Base-by-base conservation (phyloP, 2,797 vertebrate species). In the Sebastes itinus region DNA sequence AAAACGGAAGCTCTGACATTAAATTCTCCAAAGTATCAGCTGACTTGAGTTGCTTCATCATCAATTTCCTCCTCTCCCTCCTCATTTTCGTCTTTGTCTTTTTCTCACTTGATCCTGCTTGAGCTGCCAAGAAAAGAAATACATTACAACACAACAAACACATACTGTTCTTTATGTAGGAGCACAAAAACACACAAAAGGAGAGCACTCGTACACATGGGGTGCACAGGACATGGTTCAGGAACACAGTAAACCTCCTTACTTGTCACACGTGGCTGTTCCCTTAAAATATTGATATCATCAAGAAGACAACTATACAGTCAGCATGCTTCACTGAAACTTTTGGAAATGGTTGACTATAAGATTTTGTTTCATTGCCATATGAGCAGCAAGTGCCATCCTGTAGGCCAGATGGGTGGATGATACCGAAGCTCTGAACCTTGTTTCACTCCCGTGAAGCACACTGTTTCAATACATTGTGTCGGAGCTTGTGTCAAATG, bases 1-100 rank as follows among this genome's bases (percentile, higher is more conserved):
- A 92, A 94, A 98, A 97, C 0, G 97, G 97, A 77, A 97, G 95
- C 89, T 98, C 96, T 7, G 90, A 91, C 93, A 97, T 94, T 54
- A 96, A 82, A 75, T 56, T 87, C 46, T 88, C 78, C 1, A 73
- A 58, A 0, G 46, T 13, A 13, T 90, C 84, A 2, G 65, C 11
- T 2, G 28, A 67, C 49, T 88, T 87, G 3, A 83, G 69, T 18
- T 83, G 88, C 63, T 88, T 92, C 84, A 87, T 92, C 46, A 66
- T 80, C 54, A 75, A 2, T 61, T 88, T 93, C 66, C 55, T 87
- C 72, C 55, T 93, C 54, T 89, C 89, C 27, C 80, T 89, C 76
- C 80, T 87, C 74, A 22, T 79, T 59, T 82, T 90, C 52, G 56
- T 86, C 54, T 70, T 92, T 16, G 42, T 55, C 32, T 49, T 87